These are phyloP conservation scores for Sphyrna mokarran DNA, from an alignment of 2,113 vertebrate genomes.

Conservation along the genomic window DNA sequence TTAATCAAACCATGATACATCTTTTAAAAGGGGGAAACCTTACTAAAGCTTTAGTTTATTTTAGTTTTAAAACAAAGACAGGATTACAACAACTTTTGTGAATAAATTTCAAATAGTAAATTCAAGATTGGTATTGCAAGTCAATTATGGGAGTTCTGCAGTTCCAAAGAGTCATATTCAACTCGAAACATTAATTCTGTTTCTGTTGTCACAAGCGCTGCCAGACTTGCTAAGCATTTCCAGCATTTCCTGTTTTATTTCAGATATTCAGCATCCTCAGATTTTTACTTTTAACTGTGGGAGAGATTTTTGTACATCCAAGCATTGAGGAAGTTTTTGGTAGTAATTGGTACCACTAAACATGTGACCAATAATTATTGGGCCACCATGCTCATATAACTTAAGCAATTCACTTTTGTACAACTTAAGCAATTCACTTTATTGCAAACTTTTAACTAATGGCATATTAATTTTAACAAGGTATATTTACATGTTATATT, in stretches of 20 bases:
- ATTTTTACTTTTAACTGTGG: neutral
- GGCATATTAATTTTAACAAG: slow-evolving; percentile 36
- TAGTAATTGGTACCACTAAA: neutral
- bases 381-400: neutral
- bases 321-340: neutral
- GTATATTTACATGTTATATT: slow-evolving; percentile 37
- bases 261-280: neutral
- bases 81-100: neutral
- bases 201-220: neutral
- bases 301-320: neutral
- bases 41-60: neutral
- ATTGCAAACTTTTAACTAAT: slow-evolving; percentile 36
- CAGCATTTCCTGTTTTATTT: neutral
- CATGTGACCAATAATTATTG: neutral
- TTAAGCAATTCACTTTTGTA: slow-evolving; percentile 29
- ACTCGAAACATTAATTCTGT: neutral
- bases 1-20: neutral
- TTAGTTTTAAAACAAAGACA: neutral
- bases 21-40: neutral
- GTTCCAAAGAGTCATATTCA: neutral
- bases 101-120: neutral
- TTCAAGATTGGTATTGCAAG: neutral
- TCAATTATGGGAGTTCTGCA: neutral
- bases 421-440: slow-evolving; percentile 37
- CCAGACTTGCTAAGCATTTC: neutral